These are phyloP conservation scores for Argynnis bischoffii DNA, from an alignment of 2,888 invertebrate genomes.

Conservation along the genomic window DNA sequence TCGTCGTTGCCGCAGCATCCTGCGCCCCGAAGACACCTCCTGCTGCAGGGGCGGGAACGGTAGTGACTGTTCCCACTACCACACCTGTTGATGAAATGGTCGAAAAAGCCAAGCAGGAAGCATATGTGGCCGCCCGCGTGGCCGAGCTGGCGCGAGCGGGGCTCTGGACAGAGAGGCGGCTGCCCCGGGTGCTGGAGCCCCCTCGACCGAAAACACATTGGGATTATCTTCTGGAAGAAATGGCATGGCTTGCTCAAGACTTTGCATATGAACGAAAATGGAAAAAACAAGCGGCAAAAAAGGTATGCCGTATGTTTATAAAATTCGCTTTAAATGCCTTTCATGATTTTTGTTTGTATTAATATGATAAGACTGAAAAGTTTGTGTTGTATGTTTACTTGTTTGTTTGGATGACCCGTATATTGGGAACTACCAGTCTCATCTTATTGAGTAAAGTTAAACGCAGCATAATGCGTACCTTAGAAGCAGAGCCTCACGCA, in stretches of 20 bases:
- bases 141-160: constrained; percentile 96
- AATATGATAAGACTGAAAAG: too few relatives aligned
- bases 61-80: constrained; percentile 73
- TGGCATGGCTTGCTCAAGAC: constrained; percentile 99
- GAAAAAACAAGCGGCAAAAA: constrained; percentile 97
- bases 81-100: constrained; percentile 62
- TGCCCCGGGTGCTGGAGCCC: constrained; percentile 96
- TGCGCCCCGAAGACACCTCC: constrained; percentile 80
- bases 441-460: too few relatives aligned
- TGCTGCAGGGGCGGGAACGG: constrained; percentile 53
- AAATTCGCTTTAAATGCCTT: too few relatives aligned
- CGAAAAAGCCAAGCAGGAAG: constrained; percentile 86
- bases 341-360: too few relatives aligned
- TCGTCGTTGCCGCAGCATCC: constrained; percentile 82
- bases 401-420: too few relatives aligned
- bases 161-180: constrained; percentile 94
- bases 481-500: too few relatives aligned
- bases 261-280: constrained; percentile 98
- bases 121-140: constrained; percentile 95
- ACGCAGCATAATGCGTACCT: too few relatives aligned
- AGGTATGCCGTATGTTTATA: constrained; percentile 66
- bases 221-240: constrained; percentile 99
- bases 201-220: constrained; percentile 96
- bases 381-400: too few relatives aligned
- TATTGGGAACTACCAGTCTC: too few relatives aligned